These are phyloP conservation scores for Enoplosus armatus DNA, from an alignment of 2,797 vertebrate species.

Conservation along the genomic window DNA sequence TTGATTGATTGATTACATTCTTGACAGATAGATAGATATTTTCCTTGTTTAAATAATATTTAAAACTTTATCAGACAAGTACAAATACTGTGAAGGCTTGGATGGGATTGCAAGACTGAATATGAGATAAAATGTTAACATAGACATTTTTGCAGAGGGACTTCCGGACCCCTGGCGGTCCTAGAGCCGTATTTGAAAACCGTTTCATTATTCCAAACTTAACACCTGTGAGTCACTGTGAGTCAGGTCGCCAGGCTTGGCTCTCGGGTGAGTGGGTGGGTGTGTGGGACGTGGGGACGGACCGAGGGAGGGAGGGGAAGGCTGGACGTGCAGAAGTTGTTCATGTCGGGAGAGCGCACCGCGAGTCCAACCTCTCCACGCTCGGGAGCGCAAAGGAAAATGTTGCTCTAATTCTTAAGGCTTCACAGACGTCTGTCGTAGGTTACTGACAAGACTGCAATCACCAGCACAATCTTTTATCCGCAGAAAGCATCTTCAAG, in stretches of 20 bases:
- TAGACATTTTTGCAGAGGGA: neutral
- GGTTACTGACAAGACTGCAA: neutral
- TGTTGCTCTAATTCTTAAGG: slow-evolving; percentile 31
- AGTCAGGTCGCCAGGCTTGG: slow-evolving; percentile 56
- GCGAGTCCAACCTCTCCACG: slow-evolving; percentile 66
- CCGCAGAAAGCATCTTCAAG: slow-evolving; percentile 15
- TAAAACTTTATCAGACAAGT: neutral
- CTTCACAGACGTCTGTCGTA: slow-evolving; percentile 9
- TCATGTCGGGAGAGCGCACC: slow-evolving; percentile 68
- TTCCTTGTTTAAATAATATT: neutral
- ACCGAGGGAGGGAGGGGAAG: slow-evolving; percentile 34
- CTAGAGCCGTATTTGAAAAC: slow-evolving; percentile 22
- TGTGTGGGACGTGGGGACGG: slow-evolving; percentile 4
- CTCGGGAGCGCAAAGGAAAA: slow-evolving; percentile 53
- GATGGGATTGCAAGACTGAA: neutral
- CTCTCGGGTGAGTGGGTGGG: slow-evolving; percentile 51
- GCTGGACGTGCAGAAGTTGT: slow-evolving; percentile 70
- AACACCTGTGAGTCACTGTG: slow-evolving; percentile 71
- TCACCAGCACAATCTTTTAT: neutral
- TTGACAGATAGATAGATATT: neutral
- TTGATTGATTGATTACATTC: too few species aligned
- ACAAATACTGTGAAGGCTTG: neutral
- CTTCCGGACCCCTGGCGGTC: too few species aligned
- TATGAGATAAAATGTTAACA: neutral
- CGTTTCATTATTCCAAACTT: slow-evolving; percentile 45